Evolutionary conservation across 2,797 vertebrate genomes (phyloP).

Genomic region (Sebastes minor): DNA sequence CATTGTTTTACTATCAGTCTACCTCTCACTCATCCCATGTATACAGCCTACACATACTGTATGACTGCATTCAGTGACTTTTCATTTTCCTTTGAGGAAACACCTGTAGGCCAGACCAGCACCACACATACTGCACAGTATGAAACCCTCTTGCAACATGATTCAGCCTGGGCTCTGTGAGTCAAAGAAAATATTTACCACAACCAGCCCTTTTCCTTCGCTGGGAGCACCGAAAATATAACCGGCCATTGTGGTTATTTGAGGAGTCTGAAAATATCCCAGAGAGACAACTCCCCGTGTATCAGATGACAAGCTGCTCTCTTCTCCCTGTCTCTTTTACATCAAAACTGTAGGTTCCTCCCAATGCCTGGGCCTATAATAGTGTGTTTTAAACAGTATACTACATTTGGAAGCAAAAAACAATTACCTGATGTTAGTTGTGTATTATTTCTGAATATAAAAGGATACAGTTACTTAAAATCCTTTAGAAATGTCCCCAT

Average conservation of each 20-base stretch:
- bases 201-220: conserved; percentile 48
- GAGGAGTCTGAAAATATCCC: conserved; percentile 63
- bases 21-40: neutral
- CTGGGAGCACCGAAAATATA: conserved; percentile 57
- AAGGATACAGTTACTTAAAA: neutral
- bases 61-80: conserved; percentile 5
- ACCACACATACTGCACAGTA: conserved; percentile 22
- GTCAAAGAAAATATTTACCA: conserved; percentile 59
- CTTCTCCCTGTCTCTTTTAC: conserved; percentile 15
- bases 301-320: conserved; percentile 54
- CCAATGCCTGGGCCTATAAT: neutral
- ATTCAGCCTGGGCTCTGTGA: conserved; percentile 18
- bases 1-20: conserved; percentile 7
- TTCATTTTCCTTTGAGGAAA: conserved; percentile 47
- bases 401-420: neutral
- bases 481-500: neutral
- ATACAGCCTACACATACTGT: neutral
- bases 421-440: neutral
- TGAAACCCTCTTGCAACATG: conserved; percentile 21
- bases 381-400: neutral
- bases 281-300: conserved; percentile 55
- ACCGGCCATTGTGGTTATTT: conserved; percentile 69
- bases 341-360: conserved; percentile 17
- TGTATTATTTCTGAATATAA: neutral
- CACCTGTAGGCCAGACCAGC: conserved; percentile 47